phyloP scores from a whole-genome alignment of 2,113 vertebrate species.

The Fregata magnificens region DNA sequence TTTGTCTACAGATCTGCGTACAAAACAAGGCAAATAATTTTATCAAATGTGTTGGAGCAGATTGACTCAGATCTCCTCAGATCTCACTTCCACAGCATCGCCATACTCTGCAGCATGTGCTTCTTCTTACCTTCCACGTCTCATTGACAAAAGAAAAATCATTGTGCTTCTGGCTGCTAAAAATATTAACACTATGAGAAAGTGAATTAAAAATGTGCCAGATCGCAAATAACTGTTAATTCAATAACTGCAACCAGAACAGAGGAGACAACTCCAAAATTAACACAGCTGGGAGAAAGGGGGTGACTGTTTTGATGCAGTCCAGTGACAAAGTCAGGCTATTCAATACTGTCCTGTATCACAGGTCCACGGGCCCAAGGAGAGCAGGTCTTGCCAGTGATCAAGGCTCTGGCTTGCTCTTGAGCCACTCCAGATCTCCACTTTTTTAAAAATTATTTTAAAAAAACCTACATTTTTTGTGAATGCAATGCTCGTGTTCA shows the following conservation, averaged over 20 bases:
- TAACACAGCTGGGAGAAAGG: not conserved
- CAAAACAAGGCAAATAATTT: not conserved
- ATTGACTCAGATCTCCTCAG: not conserved
- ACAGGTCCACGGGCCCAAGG: not conserved
- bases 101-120: fast-evolving
- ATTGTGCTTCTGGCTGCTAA: not conserved
- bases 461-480: not conserved
- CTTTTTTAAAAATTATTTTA: not conserved
- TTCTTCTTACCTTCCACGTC: not conserved
- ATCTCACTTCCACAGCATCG: not conserved
- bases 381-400: fast-evolving
- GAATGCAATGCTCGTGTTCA: not conserved
- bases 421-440: not conserved
- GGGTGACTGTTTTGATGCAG: not conserved
- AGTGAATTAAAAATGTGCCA: not conserved
- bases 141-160: not conserved
- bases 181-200: not conserved
- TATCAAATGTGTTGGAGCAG: not conserved
- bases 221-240: not conserved
- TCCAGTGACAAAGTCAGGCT: not conserved
- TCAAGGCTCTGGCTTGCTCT: fast-evolving
- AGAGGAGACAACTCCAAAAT: not conserved
- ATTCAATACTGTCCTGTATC: fast-evolving
- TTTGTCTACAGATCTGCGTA: not conserved
- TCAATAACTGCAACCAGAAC: not conserved